Evolutionary conservation across 2,888 invertebrate genomes (phyloP).

Genomic region (Lochmaea crataegi): DNA sequence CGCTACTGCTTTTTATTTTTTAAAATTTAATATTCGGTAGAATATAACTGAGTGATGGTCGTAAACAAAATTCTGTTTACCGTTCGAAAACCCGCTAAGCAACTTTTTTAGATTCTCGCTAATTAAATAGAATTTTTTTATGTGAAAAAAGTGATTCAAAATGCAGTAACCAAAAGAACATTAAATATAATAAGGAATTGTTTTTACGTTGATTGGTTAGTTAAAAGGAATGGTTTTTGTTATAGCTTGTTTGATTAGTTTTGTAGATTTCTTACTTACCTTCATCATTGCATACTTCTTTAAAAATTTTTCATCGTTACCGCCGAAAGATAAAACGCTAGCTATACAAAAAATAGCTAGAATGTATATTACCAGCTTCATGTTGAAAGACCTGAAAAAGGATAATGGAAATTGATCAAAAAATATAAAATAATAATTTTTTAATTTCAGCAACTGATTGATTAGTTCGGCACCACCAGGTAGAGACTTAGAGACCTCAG

Average conservation of each 20-base stretch:
- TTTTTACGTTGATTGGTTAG: neutral
- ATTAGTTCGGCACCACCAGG: no score
- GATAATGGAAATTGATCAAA: neutral
- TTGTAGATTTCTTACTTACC: conserved; percentile 62
- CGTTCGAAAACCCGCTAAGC: neutral
- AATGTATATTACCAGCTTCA: conserved; percentile 43
- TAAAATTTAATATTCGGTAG: no score
- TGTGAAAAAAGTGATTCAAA: neutral
- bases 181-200: neutral
- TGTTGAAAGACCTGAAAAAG: conserved; percentile 33
- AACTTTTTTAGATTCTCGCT: neutral
- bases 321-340: conserved; percentile 65
- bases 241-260: no score
- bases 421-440: no score
- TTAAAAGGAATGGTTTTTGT: neutral
- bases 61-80: neutral
- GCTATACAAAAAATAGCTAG: conserved; percentile 32
- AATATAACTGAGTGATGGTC: neutral
- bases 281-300: conserved; percentile 81
- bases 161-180: neutral
- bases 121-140: neutral
- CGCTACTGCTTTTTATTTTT: no score
- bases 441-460: no score
- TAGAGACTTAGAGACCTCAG: no score
- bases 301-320: conserved; percentile 75